Evolutionary conservation across 2,113 vertebrate species (phyloP).

Genomic region (Urocynchramus pylzowi): DNA sequence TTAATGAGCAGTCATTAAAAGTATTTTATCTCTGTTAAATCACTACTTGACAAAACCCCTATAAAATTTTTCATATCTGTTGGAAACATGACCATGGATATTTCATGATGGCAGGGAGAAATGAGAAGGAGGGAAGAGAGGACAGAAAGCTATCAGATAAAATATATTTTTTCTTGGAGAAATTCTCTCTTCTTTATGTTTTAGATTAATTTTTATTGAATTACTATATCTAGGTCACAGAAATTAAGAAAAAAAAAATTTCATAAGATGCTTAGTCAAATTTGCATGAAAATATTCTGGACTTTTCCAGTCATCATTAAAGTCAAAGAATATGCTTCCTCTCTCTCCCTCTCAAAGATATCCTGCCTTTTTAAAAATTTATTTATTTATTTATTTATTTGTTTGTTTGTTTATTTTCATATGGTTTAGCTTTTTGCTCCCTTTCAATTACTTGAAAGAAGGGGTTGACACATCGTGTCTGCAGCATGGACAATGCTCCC

Average conservation of each 20-base stretch:
- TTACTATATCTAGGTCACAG: neutral
- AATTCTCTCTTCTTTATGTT: neutral
- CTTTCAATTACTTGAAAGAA: neutral
- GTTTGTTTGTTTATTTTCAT: neutral
- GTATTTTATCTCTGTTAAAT: neutral
- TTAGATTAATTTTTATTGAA: neutral
- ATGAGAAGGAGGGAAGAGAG: neutral
- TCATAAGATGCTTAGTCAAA: neutral
- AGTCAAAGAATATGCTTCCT: neutral
- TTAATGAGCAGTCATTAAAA: neutral
- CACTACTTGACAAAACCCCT: neutral
- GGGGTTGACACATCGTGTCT: neutral
- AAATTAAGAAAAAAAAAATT: neutral
- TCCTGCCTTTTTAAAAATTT: neutral
- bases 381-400: neutral
- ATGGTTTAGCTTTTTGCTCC: neutral
- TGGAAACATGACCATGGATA: neutral
- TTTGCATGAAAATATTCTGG: neutral
- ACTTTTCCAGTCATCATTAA: neutral
- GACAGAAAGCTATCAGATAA: neutral
- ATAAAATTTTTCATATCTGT: neutral
- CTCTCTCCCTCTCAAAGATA: fast-evolving
- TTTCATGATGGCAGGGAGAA: neutral
- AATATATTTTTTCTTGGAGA: neutral
- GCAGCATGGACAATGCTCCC: neutral